Percentiles rank a stretch among this genome's conserved stretches.
Evolutionary conservation across 1,140 invertebrate genomes (phyloP).

Genomic region (Lanistes nyassanus): DNA sequence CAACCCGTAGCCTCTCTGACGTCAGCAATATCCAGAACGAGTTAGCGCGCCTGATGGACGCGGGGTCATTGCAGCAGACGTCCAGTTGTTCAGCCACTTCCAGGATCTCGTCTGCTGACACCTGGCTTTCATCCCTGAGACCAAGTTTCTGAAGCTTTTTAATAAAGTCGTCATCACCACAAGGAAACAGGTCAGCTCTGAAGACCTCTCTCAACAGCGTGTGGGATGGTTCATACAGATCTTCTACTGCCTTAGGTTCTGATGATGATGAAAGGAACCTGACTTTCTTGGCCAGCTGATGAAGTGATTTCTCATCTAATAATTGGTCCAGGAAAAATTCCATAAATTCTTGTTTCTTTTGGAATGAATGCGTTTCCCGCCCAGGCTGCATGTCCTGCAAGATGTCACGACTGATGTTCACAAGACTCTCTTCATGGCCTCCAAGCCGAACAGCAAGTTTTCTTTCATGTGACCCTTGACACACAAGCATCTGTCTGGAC

Average conservation of each 20-base stretch:
- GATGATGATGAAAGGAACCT: slow-evolving; percentile 14
- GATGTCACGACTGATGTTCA: background rate
- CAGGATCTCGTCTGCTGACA: slow-evolving; percentile 12
- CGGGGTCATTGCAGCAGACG: too few species aligned
- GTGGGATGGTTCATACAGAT: slow-evolving; percentile 28
- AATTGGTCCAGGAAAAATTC: slow-evolving; percentile 16
- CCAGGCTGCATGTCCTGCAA: background rate
- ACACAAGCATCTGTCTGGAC: background rate
- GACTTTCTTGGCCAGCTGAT: background rate
- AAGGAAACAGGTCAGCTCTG: slow-evolving; percentile 28
- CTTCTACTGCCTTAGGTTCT: background rate
- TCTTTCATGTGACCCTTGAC: background rate
- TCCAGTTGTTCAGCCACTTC: too few species aligned
- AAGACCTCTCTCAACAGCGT: slow-evolving; percentile 24
- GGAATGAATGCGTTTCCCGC: background rate
- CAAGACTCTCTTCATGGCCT: background rate
- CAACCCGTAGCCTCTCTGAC: too few species aligned
- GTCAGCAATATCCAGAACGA: too few species aligned
- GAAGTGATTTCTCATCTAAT: background rate
- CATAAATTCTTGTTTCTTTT: slow-evolving; percentile 17
- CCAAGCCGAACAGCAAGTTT: slow-evolving; percentile 8
- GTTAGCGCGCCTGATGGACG: too few species aligned
- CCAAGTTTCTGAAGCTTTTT: slow-evolving; percentile 17
- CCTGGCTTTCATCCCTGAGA: slow-evolving; percentile 19
- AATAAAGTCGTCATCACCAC: slow-evolving; percentile 8